Conservation (phyloP, 2,113 vertebrate species). For the Plecotus auritus region DNA sequence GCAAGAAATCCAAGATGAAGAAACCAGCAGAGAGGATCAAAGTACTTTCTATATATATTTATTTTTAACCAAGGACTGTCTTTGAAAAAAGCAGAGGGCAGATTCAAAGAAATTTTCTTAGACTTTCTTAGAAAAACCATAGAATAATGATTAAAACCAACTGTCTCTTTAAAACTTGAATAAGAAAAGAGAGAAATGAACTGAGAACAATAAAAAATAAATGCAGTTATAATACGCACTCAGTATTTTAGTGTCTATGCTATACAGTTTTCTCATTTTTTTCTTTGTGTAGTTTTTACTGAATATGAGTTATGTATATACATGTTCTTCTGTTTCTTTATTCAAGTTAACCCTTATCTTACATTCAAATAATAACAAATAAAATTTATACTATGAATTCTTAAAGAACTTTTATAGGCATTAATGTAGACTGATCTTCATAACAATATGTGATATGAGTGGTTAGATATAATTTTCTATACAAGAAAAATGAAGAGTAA, state of each 20-base stretch:
- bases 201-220: slow-evolving; percentile 18
- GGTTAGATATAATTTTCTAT: background rate
- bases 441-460: background rate
- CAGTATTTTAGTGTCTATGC: background rate
- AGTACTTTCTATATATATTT: slow-evolving; percentile 38
- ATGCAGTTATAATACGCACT: background rate
- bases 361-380: background rate
- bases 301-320: background rate
- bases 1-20: background rate
- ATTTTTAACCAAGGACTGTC: background rate
- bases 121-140: slow-evolving; percentile 14
- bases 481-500: background rate
- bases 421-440: background rate
- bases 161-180: background rate
- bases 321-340: background rate
- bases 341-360: background rate
- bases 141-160: background rate
- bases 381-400: background rate
- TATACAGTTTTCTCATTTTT: background rate
- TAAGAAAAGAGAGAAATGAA: background rate
- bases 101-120: background rate
- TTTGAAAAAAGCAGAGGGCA: slow-evolving; percentile 5
- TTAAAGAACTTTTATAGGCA: background rate
- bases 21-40: slow-evolving; percentile 21
- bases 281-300: background rate